Evolutionary conservation across 2,888 invertebrate genomes (phyloP).

Genomic region (Gymnoscelis rufifasciata): DNA sequence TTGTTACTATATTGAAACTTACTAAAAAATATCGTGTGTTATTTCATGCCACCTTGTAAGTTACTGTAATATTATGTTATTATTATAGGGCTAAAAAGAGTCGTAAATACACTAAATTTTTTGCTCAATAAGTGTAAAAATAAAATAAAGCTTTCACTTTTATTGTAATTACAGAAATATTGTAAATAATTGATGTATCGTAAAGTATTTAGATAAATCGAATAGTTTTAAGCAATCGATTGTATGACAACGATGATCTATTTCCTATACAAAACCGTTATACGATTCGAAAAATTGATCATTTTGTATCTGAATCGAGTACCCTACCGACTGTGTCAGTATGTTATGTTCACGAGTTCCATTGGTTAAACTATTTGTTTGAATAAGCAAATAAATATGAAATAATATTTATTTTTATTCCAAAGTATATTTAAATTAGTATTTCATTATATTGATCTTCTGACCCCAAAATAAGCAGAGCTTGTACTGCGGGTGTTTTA

Average conservation of each 20-base stretch:
- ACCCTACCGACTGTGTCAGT: background rate
- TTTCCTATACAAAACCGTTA: background rate
- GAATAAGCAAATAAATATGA: too few relatives aligned
- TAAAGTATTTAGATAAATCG: slow-evolving; percentile 9
- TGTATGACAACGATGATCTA: slow-evolving; percentile 39
- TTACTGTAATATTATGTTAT: too few relatives aligned
- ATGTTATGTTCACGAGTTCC: background rate
- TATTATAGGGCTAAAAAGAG: background rate
- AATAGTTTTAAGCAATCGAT: slow-evolving; percentile 27
- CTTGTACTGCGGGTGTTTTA: too few relatives aligned
- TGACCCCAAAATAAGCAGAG: too few relatives aligned
- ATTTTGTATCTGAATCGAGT: background rate
- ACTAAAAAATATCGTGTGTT: too few relatives aligned
- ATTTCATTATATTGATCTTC: too few relatives aligned
- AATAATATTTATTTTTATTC: too few relatives aligned
- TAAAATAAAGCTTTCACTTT: slow-evolving; percentile 2
- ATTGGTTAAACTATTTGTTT: too few relatives aligned
- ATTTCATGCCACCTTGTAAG: too few relatives aligned
- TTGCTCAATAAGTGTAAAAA: slow-evolving; percentile 21
- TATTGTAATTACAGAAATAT: background rate
- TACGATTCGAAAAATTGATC: background rate
- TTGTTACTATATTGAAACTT: background rate
- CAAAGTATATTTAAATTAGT: too few relatives aligned
- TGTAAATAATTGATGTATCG: slow-evolving; percentile 17
- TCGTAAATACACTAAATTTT: slow-evolving; percentile 1